Evolutionary conservation across 2,113 vertebrate species (phyloP).

Genomic region (Aleadryas rufinucha): DNA sequence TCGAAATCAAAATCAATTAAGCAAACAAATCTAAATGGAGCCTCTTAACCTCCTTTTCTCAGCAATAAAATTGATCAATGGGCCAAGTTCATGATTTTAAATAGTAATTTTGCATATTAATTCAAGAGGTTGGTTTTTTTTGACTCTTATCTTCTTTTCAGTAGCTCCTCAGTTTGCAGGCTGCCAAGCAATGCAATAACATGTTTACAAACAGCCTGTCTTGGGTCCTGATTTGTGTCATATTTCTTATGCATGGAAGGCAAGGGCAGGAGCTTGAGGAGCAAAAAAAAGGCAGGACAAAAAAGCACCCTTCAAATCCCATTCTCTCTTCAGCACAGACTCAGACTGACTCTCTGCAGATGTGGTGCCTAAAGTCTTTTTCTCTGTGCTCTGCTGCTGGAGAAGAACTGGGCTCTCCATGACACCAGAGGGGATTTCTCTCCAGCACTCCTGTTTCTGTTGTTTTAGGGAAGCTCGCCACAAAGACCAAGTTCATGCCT

Average conservation of each 20-base stretch:
- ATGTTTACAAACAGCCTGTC: not conserved
- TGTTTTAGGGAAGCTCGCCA: not conserved
- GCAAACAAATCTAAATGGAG: not conserved
- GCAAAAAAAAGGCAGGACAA: not conserved
- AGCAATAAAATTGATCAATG: not conserved
- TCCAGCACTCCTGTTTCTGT: not conserved
- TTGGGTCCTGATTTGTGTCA: not conserved
- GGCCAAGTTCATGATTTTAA: not conserved
- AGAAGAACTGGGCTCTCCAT: not conserved
- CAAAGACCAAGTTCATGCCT: not conserved
- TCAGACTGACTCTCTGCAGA: not conserved
- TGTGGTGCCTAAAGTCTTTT: accelerated
- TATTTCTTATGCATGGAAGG: not conserved
- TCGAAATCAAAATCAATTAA: not conserved
- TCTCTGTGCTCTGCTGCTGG: not conserved
- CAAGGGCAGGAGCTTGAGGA: not conserved
- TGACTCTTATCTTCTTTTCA: not conserved
- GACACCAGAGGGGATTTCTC: not conserved
- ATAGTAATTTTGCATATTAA: not conserved
- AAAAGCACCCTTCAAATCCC: not conserved
- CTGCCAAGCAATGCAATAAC: not conserved
- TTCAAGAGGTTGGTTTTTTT: not conserved
- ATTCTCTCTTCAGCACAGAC: not conserved
- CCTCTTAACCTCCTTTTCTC: not conserved
- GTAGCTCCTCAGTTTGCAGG: not conserved